These are phyloP conservation scores for Acanthoscelides obtectus DNA, from an alignment of 2,888 invertebrate genomes.

Conservation along the genomic window DNA sequence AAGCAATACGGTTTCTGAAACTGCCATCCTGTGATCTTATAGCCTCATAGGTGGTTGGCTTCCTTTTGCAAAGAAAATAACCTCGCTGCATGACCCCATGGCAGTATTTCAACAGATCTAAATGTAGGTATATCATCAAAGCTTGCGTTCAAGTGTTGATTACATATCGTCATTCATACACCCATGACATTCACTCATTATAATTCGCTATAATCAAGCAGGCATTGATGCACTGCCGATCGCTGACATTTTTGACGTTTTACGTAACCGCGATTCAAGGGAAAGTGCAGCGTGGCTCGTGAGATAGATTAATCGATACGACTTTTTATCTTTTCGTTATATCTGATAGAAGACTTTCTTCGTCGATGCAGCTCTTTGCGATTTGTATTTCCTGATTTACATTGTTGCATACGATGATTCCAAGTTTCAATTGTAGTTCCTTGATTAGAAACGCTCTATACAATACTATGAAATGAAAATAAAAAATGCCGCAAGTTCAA, in stretches of 20 bases:
- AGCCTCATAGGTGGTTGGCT: too few species aligned
- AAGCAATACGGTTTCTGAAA: too few species aligned
- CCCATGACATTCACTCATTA: not conserved
- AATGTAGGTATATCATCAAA: not conserved
- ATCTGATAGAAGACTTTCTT: not conserved
- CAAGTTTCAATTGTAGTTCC: too few species aligned
- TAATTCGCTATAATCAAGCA: not conserved
- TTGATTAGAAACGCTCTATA: too few species aligned
- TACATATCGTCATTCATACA: too few species aligned
- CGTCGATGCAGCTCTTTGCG: not conserved
- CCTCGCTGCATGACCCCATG: too few species aligned
- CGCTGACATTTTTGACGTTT: not conserved
- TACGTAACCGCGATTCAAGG: not conserved
- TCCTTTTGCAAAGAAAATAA: too few species aligned
- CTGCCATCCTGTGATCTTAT: too few species aligned
- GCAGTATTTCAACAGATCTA: not conserved
- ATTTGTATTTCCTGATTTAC: not conserved
- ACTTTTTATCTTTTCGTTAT: not conserved
- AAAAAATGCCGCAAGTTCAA: too few species aligned
- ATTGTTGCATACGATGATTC: not conserved
- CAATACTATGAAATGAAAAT: too few species aligned
- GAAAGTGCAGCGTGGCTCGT: not conserved
- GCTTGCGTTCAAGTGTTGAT: too few species aligned
- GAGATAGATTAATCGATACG: not conserved
- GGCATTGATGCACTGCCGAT: not conserved